A percentile compares a stretch with the other conserved stretches of the same genome.
Conservation (phyloP, 2,888 invertebrate genomes). For the Pterobdella sp. region DNA sequence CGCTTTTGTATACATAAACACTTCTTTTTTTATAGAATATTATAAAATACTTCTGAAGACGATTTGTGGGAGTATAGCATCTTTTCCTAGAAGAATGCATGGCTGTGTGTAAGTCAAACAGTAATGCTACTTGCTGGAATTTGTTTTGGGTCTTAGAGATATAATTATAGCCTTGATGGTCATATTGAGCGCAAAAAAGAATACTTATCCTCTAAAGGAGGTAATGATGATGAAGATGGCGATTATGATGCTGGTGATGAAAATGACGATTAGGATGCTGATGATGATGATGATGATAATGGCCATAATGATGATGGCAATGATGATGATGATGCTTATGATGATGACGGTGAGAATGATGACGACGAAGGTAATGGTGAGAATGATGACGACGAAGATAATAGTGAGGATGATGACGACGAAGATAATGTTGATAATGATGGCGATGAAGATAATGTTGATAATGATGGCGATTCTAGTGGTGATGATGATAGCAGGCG, state of each 20-base stretch:
- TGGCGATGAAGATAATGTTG: not conserved
- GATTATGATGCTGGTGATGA: conserved; percentile 26
- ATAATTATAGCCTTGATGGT: too few species aligned
- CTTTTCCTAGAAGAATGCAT: too few species aligned
- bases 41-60: too few species aligned
- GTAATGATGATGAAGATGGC: conserved; percentile 20
- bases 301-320: conserved; percentile 7
- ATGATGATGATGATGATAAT: conserved; percentile 24
- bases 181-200: too few species aligned
- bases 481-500: not conserved
- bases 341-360: not conserved
- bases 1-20: too few species aligned
- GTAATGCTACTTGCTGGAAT: too few species aligned
- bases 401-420: not conserved
- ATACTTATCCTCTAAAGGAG: too few species aligned
- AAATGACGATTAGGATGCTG: conserved; percentile 18
- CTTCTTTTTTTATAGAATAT: too few species aligned
- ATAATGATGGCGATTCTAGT: not conserved
- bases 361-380: conserved; percentile 3
- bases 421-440: not conserved
- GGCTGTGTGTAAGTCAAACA: too few species aligned
- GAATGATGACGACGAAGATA: not conserved
- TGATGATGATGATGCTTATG: not conserved
- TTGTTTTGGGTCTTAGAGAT: too few species aligned
- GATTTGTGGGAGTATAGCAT: too few species aligned